Evolutionary conservation across 2,888 invertebrate genomes (phyloP).

Genomic region (Frankliniella fusca): DNA sequence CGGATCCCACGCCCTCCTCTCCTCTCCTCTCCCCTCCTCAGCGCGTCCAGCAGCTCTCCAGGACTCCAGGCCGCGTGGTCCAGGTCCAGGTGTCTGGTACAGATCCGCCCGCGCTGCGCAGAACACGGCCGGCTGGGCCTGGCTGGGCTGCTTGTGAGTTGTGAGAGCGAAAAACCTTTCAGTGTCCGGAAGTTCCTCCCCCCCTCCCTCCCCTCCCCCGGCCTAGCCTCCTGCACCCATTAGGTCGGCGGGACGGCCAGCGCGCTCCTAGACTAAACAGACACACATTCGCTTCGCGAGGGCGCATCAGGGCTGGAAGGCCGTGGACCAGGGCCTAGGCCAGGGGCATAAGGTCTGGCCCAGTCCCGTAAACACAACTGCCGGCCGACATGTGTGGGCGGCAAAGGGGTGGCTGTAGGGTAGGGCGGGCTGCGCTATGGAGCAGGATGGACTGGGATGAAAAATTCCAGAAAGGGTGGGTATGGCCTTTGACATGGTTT

Average conservation of each 20-base stretch:
- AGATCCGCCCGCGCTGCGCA: too few relatives aligned
- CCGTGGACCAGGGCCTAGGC: background rate
- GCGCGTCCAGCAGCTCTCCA: too few relatives aligned
- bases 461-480: background rate
- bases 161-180: background rate
- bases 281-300: background rate
- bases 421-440: background rate
- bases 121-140: background rate
- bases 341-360: background rate
- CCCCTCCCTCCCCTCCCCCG: background rate
- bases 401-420: too few relatives aligned
- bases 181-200: background rate
- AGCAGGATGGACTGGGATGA: background rate
- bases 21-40: too few relatives aligned
- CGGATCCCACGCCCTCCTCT: too few relatives aligned
- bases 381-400: background rate
- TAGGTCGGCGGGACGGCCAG: background rate
- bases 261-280: background rate
- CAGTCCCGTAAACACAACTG: background rate
- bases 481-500: too few relatives aligned
- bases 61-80: too few relatives aligned
- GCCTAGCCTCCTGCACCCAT: too few relatives aligned
- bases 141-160: background rate
- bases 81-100: too few relatives aligned
- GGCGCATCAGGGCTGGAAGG: background rate